Conservation (phyloP, 2,797 vertebrate species). For the Tenualosa ilisha region DNA sequence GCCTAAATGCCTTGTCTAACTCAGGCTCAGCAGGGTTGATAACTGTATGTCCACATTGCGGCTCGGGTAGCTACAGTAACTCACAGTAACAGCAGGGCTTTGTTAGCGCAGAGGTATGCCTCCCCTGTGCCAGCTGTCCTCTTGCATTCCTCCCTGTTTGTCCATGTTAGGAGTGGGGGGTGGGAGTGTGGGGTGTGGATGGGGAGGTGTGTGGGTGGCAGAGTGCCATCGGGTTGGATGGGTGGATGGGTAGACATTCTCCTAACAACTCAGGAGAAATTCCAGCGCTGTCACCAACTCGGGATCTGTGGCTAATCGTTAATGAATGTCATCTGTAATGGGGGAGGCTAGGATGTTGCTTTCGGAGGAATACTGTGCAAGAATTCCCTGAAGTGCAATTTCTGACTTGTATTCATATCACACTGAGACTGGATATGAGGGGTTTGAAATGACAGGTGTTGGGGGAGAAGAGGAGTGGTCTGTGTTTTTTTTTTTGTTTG, state of each 20-base stretch:
- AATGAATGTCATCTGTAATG: neutral
- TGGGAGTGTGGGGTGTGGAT: neutral
- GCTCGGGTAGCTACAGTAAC: slow-evolving; percentile 41
- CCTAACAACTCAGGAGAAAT: slow-evolving; percentile 14
- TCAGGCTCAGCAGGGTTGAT: neutral
- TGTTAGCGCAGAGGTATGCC: slow-evolving; percentile 57
- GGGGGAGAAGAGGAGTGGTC: neutral
- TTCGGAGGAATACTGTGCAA: neutral
- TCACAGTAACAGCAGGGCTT: slow-evolving; percentile 58
- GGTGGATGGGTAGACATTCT: neutral
- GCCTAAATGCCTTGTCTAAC: neutral
- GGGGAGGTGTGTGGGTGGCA: neutral
- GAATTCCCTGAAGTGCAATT: neutral
- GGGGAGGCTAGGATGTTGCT: neutral
- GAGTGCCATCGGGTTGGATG: slow-evolving; percentile 36
- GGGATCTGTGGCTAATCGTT: neutral
- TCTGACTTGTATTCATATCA: slow-evolving; percentile 1
- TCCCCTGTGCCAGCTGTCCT: slow-evolving; percentile 67
- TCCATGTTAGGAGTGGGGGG: slow-evolving; percentile 65
- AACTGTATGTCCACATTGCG: neutral
- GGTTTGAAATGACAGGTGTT: neutral
- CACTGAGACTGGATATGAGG: neutral
- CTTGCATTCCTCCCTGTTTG: slow-evolving; percentile 67
- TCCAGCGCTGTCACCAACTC: slow-evolving; percentile 9
- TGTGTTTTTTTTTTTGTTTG: neutral